Conservation (phyloP, 23 tunicate genomes). For the Ciona savignyi region DNA sequence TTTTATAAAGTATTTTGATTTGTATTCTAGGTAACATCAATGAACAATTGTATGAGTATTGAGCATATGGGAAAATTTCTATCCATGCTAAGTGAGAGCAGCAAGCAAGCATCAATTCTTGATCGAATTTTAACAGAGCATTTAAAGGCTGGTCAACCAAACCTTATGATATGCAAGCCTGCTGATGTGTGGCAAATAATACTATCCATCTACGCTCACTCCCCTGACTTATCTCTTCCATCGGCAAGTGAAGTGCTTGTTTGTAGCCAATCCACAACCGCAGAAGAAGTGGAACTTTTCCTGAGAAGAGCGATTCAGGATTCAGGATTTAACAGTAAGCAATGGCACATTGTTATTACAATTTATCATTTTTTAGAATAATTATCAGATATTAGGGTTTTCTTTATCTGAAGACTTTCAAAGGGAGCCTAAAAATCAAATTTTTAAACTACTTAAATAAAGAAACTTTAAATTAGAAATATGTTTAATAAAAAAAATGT, state of each 20-base stretch:
- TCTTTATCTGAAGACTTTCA: too few relatives aligned
- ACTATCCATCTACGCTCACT: constrained; percentile 28
- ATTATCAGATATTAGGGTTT: too few relatives aligned
- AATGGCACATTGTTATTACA: too few relatives aligned
- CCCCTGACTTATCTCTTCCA: constrained; percentile 21
- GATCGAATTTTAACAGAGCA: neutral
- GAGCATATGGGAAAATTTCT: constrained; percentile 39
- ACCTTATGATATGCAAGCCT: constrained; percentile 17
- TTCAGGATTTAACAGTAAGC: too few relatives aligned
- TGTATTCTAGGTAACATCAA: constrained; percentile 15
- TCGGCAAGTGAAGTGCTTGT: constrained; percentile 38
- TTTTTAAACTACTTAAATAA: too few relatives aligned
- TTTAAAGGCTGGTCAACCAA: constrained; percentile 20
- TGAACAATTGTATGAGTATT: too few relatives aligned
- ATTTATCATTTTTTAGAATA: too few relatives aligned
- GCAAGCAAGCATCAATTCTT: neutral
- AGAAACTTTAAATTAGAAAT: too few relatives aligned
- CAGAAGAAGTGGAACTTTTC: constrained; percentile 45
- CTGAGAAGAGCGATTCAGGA: constrained; percentile 38
- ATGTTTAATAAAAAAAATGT: too few relatives aligned
- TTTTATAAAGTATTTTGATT: too few relatives aligned
- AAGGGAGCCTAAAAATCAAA: too few relatives aligned
- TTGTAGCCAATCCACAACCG: constrained; percentile 24
- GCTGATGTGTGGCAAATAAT: constrained; percentile 13
- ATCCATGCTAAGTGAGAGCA: neutral